Base-by-base conservation (phyloP, 2,888 invertebrate species). In the Drosophila sordidula region DNA sequence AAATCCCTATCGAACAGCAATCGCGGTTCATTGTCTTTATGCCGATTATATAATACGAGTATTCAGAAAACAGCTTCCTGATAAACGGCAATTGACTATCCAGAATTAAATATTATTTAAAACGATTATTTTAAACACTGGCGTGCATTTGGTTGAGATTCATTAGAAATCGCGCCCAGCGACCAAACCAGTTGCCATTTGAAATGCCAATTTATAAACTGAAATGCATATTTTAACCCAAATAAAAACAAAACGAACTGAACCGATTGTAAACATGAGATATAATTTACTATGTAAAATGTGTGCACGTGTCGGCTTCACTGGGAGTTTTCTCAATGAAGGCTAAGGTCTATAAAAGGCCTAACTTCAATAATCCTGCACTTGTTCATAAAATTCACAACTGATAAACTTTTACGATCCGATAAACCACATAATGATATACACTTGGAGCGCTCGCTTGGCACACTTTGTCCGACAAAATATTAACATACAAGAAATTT, bases 171-270 rank as follows among this genome's bases (percentile, higher is more conserved):
- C 34, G 52, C 26, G 51, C 25, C 32, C 34, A 65, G 45, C 47
- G 51, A 47, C 62, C 11, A 86, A 83, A 83, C 87, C 78, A 64
- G 89, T 88, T 88, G 68, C 47, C 34, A 50, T 58, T 67, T 69
- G 8, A 68, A 64, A 57, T 75, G 52, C 50, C 46, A 72, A 61
- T 70, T 71, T 55, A 39, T 61, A 46, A 69, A 55, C 46, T 57
- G 34, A 74, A 75, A 68, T 79, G 54, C 52, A 71, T 69, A 77
- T 67, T 49, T 66, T 52, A 65, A 49, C 56, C 50, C 50, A 70
- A 54, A 51, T 51, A 39, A 58, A 64, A 58, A 45, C 29, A 54
- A 51, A 36, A 25, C 26, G 42, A 52, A 32, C 39, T 9, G 29
- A 29, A 45, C 38, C 9, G 29, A 8, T 52, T 26, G 12, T 11